These are phyloP conservation scores for Lepus timidus DNA, from an alignment of 2,113 vertebrate species.

Conservation along the genomic window DNA sequence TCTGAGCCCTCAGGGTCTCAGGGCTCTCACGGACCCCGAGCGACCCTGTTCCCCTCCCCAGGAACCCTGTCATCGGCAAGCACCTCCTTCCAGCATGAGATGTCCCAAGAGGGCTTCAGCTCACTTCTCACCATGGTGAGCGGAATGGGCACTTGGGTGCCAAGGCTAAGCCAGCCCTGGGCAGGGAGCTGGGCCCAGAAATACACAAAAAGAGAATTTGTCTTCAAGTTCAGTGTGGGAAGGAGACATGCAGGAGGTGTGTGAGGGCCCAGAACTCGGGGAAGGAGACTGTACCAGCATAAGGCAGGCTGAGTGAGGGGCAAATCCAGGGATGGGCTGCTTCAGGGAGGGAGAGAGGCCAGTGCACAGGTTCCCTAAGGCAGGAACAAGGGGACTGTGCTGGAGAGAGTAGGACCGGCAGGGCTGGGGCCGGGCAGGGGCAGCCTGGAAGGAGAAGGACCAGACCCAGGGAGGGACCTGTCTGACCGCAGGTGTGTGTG, in stretches of 20 bases:
- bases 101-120: conserved; percentile 88
- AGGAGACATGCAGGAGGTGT: neutral
- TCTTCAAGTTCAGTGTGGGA: neutral
- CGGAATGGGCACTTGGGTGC: neutral
- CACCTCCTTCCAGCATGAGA: conserved; percentile 86
- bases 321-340: neutral
- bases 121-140: conserved; percentile 78
- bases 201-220: neutral
- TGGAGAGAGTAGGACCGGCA: too few species aligned
- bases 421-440: neutral
- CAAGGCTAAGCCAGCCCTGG: neutral
- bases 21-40: neutral
- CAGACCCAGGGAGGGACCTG: neutral
- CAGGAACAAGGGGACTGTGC: neutral
- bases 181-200: neutral
- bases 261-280: too few species aligned
- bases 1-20: neutral
- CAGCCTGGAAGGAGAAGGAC: neutral
- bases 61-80: conserved; percentile 76
- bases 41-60: conserved; percentile 59
- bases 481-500: neutral
- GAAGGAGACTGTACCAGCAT: too few species aligned
- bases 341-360: neutral
- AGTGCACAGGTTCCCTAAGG: neutral
- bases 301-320: neutral